phyloP scores from a whole-genome alignment of 2,888 invertebrate species.

The Xanthorhoe designata region DNA sequence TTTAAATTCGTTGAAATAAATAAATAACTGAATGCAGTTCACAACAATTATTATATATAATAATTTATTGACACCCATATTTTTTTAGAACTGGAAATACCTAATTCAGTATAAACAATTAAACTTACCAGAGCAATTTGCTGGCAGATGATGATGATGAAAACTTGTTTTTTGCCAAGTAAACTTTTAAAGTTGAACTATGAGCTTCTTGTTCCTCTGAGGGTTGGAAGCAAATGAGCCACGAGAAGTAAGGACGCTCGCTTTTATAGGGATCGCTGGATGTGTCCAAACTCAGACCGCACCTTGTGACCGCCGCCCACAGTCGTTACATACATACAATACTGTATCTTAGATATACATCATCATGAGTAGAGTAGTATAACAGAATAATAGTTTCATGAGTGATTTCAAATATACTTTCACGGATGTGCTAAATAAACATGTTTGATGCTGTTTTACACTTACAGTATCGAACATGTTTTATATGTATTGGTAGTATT shows the following conservation, averaged over 20 bases:
- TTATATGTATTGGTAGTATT: no score
- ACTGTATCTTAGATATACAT: background rate
- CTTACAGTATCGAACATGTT: no score
- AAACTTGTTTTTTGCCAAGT: constrained; percentile 6
- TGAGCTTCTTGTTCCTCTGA: constrained; percentile 41
- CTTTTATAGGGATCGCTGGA: constrained; percentile 69
- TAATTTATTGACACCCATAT: no score
- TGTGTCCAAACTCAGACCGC: constrained; percentile 53
- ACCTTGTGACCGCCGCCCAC: constrained; percentile 49
- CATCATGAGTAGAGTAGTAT: no score
- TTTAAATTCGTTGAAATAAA: no score
- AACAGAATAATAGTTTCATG: no score
- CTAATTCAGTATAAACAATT: background rate
- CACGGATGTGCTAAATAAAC: no score
- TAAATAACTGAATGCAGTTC: no score
- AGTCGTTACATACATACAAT: background rate
- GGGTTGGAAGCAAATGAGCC: constrained; percentile 75
- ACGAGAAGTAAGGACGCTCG: constrained; percentile 56
- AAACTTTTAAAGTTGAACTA: constrained; percentile 18
- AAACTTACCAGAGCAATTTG: constrained; percentile 24
- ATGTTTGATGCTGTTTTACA: no score
- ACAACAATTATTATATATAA: no score
- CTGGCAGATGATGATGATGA: background rate
- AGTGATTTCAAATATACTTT: no score
- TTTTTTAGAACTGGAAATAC: no score